Conservation (phyloP, 2,888 invertebrate genomes). For the Lydus trimaculatus region DNA sequence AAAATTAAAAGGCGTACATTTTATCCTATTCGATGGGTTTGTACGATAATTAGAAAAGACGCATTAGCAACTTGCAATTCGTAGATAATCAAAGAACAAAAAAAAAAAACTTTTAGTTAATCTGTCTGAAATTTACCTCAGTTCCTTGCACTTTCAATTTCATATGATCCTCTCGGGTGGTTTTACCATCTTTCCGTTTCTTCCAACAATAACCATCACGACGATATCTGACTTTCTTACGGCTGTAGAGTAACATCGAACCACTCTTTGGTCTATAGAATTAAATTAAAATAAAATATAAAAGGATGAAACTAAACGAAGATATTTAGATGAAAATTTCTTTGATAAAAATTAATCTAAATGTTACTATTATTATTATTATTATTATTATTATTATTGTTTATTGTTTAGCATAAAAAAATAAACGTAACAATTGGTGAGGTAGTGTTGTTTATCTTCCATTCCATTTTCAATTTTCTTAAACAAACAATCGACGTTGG, state of each 20-base stretch:
- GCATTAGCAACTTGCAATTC: neutral
- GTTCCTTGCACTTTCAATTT: constrained; percentile 97
- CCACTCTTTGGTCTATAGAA: constrained; percentile 91
- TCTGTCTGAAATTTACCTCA: constrained; percentile 70
- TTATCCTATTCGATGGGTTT: constrained; percentile 35
- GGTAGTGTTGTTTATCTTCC: constrained; percentile 36
- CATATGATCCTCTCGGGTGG: constrained; percentile 99
- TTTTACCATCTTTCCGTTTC: constrained; percentile 97
- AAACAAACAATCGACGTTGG: constrained; percentile 34
- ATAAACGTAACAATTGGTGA: constrained; percentile 36
- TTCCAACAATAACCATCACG: constrained; percentile 99
- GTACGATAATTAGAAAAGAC: constrained; percentile 24
- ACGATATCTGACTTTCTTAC: constrained; percentile 94
- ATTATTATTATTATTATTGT: neutral
- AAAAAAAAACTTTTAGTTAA: neutral
- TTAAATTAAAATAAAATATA: neutral
- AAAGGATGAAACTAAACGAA: neutral
- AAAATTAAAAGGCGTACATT: constrained; percentile 42
- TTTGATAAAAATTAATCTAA: constrained; percentile 3
- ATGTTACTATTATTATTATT: too few relatives aligned
- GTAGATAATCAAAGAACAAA: neutral
- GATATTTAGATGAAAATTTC: too few relatives aligned
- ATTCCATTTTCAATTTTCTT: constrained; percentile 41
- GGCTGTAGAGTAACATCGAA: constrained; percentile 94
- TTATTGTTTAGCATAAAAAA: constrained; percentile 16